phyloP scores from a whole-genome alignment of 2,113 vertebrate genomes.

The Nyctereutes procyonoides region DNA sequence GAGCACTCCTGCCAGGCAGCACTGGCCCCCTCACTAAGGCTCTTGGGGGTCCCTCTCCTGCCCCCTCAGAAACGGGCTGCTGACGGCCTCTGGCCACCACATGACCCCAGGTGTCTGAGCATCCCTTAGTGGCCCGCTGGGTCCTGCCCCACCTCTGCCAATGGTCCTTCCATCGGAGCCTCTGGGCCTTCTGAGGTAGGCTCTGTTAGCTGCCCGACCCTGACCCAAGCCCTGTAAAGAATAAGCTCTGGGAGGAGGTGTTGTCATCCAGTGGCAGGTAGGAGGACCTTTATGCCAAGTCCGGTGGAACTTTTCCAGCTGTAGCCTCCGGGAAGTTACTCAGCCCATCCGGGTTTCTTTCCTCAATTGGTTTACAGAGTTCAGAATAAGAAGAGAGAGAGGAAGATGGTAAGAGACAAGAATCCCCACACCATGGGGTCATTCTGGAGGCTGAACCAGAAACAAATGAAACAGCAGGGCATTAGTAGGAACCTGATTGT shows the following conservation, averaged over 20 bases:
- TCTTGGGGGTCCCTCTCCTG: rapidly evolving
- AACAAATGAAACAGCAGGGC: background rate
- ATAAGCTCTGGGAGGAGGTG: too few relatives aligned
- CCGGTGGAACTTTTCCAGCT: background rate
- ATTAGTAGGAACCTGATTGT: background rate
- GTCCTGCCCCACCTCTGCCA: background rate
- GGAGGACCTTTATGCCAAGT: background rate
- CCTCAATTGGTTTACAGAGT: background rate
- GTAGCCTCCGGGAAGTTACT: background rate
- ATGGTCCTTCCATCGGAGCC: background rate
- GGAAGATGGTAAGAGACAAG: background rate
- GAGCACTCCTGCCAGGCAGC: background rate
- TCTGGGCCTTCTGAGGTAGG: background rate
- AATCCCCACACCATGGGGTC: background rate
- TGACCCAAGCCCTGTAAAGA: background rate
- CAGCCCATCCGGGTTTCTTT: background rate
- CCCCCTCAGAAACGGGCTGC: too few relatives aligned
- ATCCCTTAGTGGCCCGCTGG: background rate
- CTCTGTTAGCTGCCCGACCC: background rate
- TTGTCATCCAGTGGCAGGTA: background rate
- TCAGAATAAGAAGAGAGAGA: background rate
- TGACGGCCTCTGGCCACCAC: background rate
- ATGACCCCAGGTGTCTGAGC: background rate
- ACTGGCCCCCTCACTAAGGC: background rate
- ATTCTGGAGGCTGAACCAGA: background rate